Conservation (phyloP, 2,888 invertebrate genomes). For the Anorthoa munda region DNA sequence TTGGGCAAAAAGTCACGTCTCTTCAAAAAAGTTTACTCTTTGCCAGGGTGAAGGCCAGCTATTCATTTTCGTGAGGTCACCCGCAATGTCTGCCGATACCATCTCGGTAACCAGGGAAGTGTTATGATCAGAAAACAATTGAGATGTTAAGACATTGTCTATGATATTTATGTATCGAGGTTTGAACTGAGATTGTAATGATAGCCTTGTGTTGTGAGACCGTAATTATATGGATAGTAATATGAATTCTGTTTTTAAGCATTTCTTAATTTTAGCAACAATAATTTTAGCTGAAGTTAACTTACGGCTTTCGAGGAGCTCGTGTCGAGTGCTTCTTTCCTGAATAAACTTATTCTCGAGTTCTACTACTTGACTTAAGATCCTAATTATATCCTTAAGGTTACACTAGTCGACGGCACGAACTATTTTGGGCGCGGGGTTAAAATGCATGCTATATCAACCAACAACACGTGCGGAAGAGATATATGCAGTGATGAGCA, state of each 20-base stretch:
- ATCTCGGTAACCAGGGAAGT: conserved; percentile 61
- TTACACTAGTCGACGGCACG: too few species aligned
- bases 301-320: too few species aligned
- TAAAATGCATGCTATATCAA: too few species aligned
- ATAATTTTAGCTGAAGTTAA: not conserved
- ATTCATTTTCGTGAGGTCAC: conserved; percentile 61
- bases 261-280: not conserved
- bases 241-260: conserved; percentile 1
- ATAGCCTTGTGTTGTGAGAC: conserved; percentile 34
- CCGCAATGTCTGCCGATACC: conserved; percentile 52
- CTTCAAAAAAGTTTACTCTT: conserved; percentile 29
- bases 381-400: too few species aligned
- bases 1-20: conserved; percentile 4
- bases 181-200: conserved; percentile 28
- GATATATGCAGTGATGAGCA: too few species aligned
- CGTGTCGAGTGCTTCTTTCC: too few species aligned
- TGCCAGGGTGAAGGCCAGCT: conserved; percentile 62
- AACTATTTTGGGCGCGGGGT: too few species aligned
- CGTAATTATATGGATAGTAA: not conserved
- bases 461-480: too few species aligned
- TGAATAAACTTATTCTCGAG: too few species aligned
- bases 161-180: conserved; percentile 37
- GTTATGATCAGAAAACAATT: conserved; percentile 71
- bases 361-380: too few species aligned
- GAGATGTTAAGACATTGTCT: conserved; percentile 57